Base-by-base conservation (phyloP, 2,888 invertebrate genomes). In the Eupithecia abbreviata region DNA sequence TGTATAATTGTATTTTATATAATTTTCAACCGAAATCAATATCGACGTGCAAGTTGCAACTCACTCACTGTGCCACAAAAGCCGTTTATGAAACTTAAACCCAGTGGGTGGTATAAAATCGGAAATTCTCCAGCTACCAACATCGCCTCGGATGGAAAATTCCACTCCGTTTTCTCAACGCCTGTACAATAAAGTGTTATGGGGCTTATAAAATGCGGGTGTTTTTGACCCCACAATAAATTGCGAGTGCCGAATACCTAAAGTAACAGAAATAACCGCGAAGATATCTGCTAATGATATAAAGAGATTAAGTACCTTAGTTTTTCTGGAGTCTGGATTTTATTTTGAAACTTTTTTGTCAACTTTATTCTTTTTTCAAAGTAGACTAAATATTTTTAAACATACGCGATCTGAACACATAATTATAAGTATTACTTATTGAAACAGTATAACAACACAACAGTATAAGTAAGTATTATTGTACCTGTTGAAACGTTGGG, bases 181-280 rank as follows among this genome's bases (percentile, higher is more conserved):
- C 75, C 79, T 76, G 86, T 87, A 84, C 87, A 82, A 85, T 85
- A 85, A 86, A 81, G 79, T 76, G 74, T 84, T 85, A 85, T 66
- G 81, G 81, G 75, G 76, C 78, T 83, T 85, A 85, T 83, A 85
- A 84, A 84, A 80, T 85, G 86, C 85, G 87, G 85, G 88, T 86
- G 85, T 89, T 85, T 62, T 90, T 87, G 89, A 89, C 88, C 89
- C 72, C 79, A 71, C 71, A 84, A 85, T 89, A 89, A 90, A 89
- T 89, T 90, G 85, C 85, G 87, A 66, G 13, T 66, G 42, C 66
- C 58, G 4, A 66, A 66, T 41, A 42, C 42, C 66, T 66, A 66
- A 42, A 15, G 42, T 42, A 13, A 42, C 42, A 42, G 62, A 62
- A 42, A 66, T 66, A 66, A 66, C 66, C 42, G 7, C 6, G 15